Base-by-base conservation (phyloP, 2,797 vertebrate genomes). In the Silurus aristotelis region DNA sequence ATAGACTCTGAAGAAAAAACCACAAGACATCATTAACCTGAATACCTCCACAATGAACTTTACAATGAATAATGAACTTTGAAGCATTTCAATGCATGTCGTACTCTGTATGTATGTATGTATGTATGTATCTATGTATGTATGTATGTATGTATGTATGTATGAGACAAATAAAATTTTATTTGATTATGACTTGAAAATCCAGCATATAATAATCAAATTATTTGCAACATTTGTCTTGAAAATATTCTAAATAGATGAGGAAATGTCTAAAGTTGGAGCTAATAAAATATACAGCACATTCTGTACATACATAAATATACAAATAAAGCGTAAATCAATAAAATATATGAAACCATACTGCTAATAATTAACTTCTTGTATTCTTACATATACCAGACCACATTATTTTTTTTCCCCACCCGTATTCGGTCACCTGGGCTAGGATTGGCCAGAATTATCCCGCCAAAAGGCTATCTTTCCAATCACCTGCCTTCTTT, bases 1-100 rank as follows among this genome's bases (percentile, higher is more conserved):
- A 38, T 0, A 2, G 43, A 31, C 38, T 86, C 78, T 92, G 90
- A 81, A 64, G 20, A 75, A 15, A 15, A 70, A 78, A 52, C 4
- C 17, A 80, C 31, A 22, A 22, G 17, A 64, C 20, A 48, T n/a
- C 27, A 79, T 48, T 38, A 80, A n/a, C 77, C 38, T 25, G 38
- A 20, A 77, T 19, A 27, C 55, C 48, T 48, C 12, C 22, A 52
- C 8, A 63, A 63, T 22, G 8, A 15, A 31, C 64, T 27, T 27
- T 38, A 38, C 38, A 38, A 38, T 38, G 38, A 38, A 38, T 4
- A 38, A 38, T 38, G 38, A 38, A 38, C 31, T 38, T 38, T 38
- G 2, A 5, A 38, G 38, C 38, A 38, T 38, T 38, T 38, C 38
- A 38, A 3, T 38, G 38, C 38, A 38, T 38, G 38, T 38, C 38